These are phyloP conservation scores for Cyanoliseus patagonus DNA, from an alignment of 2,113 vertebrate species.

Conservation along the genomic window DNA sequence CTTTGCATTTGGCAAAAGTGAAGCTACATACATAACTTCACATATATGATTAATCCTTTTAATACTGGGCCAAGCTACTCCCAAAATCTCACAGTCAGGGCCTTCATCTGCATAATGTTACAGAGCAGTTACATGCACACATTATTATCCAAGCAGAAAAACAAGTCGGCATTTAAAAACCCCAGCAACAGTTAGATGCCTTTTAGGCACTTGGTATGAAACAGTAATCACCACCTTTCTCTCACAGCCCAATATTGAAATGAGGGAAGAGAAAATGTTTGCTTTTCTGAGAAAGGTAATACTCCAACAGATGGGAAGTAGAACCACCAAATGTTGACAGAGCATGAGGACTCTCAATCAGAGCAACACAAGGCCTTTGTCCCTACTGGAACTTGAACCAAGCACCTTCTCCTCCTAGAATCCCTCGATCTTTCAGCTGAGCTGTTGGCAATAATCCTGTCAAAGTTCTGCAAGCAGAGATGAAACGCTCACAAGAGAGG, in stretches of 20 bases:
- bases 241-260: background rate
- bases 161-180: slow-evolving; percentile 13
- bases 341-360: background rate
- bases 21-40: background rate
- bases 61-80: background rate
- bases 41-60: background rate
- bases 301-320: background rate
- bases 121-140: background rate
- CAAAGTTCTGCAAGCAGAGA: background rate
- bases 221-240: slow-evolving; percentile 7
- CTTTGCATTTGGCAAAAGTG: background rate
- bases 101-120: slow-evolving; percentile 1
- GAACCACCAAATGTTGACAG: slow-evolving; percentile 37
- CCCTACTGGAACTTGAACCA: background rate
- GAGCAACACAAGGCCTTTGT: background rate
- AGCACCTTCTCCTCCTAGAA: background rate
- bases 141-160: slow-evolving; percentile 2
- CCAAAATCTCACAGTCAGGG: background rate
- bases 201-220: background rate
- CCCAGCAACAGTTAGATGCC: background rate
- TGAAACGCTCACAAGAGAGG: background rate
- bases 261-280: slow-evolving; percentile 32
- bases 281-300: slow-evolving; percentile 4
- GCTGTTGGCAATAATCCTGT: background rate
- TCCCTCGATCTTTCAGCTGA: background rate